These are phyloP conservation scores for Pelusios castaneus DNA, from an alignment of 2,113 vertebrate genomes.

Conservation along the genomic window DNA sequence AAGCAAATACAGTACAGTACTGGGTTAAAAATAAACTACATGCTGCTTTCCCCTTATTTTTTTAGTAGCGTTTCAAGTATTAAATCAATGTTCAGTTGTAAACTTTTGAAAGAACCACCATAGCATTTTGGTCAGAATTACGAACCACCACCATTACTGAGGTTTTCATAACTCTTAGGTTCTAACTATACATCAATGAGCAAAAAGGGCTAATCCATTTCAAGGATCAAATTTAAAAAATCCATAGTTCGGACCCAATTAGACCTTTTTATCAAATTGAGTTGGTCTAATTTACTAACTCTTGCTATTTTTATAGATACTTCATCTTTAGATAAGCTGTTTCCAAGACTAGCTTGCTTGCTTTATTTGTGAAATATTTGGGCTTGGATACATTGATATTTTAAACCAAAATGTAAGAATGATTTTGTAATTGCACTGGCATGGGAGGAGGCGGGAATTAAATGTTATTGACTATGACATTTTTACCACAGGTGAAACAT, in stretches of 20 bases:
- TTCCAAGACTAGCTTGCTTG: not conserved
- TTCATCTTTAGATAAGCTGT: not conserved
- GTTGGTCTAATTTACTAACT: not conserved
- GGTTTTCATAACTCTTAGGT: too few relatives aligned
- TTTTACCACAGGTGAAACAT: not conserved
- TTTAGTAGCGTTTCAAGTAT: too few relatives aligned
- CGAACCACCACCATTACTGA: too few relatives aligned
- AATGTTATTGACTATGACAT: conserved; percentile 12
- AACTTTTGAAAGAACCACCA: too few relatives aligned
- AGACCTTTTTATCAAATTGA: not conserved
- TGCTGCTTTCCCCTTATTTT: too few relatives aligned
- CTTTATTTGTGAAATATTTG: not conserved
- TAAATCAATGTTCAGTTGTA: too few relatives aligned
- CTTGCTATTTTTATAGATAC: not conserved
- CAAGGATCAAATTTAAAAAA: conserved; percentile 24
- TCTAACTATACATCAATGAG: not conserved
- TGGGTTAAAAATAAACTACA: too few relatives aligned
- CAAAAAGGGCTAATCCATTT: not conserved
- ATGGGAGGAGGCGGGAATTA: not conserved
- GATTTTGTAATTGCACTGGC: not conserved
- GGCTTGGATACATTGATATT: not conserved
- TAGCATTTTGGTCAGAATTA: too few relatives aligned
- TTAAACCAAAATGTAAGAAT: conserved; percentile 20
- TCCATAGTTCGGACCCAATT: not conserved
- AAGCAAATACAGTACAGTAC: too few relatives aligned